phyloP scores from a whole-genome alignment of 2,113 vertebrate species.

The Microcebus murinus region DNA sequence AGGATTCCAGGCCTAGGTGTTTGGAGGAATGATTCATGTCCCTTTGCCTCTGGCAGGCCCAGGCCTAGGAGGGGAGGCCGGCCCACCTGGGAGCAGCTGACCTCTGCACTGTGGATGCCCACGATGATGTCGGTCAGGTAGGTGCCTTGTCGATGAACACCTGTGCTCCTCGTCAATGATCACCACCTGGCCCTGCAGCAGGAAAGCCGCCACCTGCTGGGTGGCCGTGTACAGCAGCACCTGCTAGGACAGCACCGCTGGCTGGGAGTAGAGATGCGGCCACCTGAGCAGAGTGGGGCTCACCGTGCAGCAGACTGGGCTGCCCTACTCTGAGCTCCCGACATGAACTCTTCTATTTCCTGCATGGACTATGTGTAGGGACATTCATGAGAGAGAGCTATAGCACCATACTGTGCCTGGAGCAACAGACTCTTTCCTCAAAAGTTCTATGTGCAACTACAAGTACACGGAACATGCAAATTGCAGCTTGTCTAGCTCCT shows the following conservation, averaged over 20 bases:
- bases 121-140: constrained; percentile 95
- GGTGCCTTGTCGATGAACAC: too few relatives aligned
- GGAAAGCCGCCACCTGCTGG: constrained; percentile 91
- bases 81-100: constrained; percentile 94
- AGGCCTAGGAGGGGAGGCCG: rapidly evolving
- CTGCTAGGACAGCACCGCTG: constrained; percentile 98
- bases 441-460: neutral
- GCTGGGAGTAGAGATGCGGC: constrained; percentile 77
- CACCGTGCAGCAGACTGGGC: too few relatives aligned
- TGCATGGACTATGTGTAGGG: neutral
- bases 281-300: neutral
- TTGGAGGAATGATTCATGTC: neutral
- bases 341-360: neutral
- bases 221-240: constrained; percentile 94
- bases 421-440: too few relatives aligned
- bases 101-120: constrained; percentile 91
- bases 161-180: constrained; percentile 97
- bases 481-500: neutral
- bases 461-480: neutral
- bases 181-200: constrained; percentile 94
- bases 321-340: neutral
- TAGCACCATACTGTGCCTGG: too few relatives aligned
- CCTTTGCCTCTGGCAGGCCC: neutral
- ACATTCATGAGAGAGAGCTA: too few relatives aligned
- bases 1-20: neutral